A percentile compares a stretch with the other conserved stretches of the same genome.
Conservation (phyloP, 2,888 invertebrate species). For the Cataglyphis cursor region DNA sequence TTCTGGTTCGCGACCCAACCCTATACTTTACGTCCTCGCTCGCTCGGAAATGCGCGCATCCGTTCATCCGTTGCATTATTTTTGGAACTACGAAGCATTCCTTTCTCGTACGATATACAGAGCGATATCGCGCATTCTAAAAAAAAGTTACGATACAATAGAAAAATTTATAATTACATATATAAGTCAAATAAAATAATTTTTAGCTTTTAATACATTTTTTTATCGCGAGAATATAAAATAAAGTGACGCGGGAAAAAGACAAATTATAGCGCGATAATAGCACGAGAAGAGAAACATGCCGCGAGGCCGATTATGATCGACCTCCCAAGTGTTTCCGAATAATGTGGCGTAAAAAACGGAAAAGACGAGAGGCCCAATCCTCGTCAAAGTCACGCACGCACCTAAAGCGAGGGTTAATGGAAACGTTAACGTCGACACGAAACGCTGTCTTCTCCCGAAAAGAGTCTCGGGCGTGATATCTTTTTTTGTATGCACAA, state of each 20-base stretch:
- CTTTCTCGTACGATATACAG: background rate
- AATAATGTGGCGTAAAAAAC: conserved; percentile 64
- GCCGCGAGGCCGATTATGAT: conserved; percentile 53
- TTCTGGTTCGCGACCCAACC: background rate
- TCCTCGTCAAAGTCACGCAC: conserved; percentile 78
- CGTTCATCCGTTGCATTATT: conserved; percentile 42
- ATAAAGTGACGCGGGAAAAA: background rate
- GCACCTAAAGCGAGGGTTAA: conserved; percentile 65
- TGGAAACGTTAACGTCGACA: conserved; percentile 76
- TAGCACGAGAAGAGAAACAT: conserved; percentile 39
- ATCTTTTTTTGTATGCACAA: conserved; percentile 34
- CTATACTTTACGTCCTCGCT: conserved; percentile 15
- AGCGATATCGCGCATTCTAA: background rate
- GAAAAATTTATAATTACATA: background rate
- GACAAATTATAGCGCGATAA: conserved; percentile 18
- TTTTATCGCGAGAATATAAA: background rate
- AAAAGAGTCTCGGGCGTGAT: conserved; percentile 38
- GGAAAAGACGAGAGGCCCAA: conserved; percentile 47
- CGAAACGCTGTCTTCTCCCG: conserved; percentile 50
- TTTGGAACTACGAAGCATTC: conserved; percentile 18
- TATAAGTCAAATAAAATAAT: background rate
- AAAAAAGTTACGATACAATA: conserved; percentile 1
- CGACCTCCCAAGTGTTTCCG: conserved; percentile 73
- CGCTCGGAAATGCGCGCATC: conserved; percentile 17
- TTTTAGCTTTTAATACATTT: conserved; percentile 1